Evolutionary conservation across 92 coral and sea anemone genomes (phyloP).

Genomic region (Siderastrea siderea): DNA sequence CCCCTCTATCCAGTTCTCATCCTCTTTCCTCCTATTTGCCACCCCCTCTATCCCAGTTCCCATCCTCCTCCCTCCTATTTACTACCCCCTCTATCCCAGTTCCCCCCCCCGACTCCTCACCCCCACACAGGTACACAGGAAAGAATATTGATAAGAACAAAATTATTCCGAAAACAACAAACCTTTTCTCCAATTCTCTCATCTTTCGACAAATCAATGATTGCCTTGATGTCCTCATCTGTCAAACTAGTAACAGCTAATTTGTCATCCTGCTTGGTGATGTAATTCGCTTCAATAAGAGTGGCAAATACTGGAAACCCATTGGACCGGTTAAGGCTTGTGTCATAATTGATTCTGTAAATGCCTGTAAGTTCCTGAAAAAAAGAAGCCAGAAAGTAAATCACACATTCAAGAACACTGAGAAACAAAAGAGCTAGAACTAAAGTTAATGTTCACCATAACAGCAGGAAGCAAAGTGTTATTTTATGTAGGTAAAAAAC

Average conservation of each 20-base stretch:
- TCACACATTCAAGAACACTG: background rate
- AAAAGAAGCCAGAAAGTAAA: background rate
- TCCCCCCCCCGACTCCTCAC: background rate
- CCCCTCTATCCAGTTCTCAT: background rate
- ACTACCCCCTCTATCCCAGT: background rate
- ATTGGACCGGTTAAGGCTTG: slow-evolving; percentile 90
- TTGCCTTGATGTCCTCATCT: slow-evolving; percentile 97
- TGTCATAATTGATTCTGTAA: slow-evolving; percentile 96
- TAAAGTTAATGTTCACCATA: background rate
- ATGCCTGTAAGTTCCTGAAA: slow-evolving; percentile 95
- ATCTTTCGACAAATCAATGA: slow-evolving; percentile 89
- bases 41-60: background rate
- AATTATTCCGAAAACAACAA: background rate
- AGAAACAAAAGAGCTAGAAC: background rate
- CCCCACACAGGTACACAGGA: background rate
- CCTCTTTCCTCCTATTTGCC: background rate
- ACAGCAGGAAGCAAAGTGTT: too few relatives aligned
- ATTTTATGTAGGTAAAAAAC: too few relatives aligned
- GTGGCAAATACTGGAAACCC: slow-evolving; percentile 99
- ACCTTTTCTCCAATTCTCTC: slow-evolving; percentile 97
- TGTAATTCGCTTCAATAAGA: slow-evolving; percentile 95
- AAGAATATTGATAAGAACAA: background rate
- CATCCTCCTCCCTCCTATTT: too few relatives aligned
- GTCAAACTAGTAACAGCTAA: slow-evolving; percentile 98
- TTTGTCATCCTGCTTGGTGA: slow-evolving; percentile 98